phyloP scores from a whole-genome alignment of 2,888 invertebrate species.

The Muscina levida region DNA sequence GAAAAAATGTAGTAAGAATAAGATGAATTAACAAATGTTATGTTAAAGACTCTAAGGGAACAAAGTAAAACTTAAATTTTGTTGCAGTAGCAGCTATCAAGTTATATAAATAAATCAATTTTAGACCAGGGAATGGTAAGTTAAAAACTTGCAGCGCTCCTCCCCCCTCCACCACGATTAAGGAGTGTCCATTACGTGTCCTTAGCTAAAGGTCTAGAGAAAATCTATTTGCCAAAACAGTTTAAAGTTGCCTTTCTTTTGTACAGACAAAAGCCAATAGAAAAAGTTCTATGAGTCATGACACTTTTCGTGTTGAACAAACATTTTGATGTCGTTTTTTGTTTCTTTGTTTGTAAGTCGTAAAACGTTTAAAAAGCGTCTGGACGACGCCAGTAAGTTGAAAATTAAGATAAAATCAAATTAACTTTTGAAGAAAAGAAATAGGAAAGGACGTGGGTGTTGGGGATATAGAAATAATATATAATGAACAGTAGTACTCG shows the following conservation, averaged over 20 bases:
- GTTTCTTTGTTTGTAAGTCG: conserved; percentile 20
- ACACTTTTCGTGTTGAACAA: conserved; percentile 37
- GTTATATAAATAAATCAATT: no score
- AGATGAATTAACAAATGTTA: no score
- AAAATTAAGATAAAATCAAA: no score
- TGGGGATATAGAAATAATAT: no score
- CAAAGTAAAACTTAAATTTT: no score
- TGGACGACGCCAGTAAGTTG: conserved; percentile 48
- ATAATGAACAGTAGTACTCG: no score
- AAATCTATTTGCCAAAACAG: not conserved
- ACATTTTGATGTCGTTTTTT: conserved; percentile 24
- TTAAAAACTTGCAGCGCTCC: no score
- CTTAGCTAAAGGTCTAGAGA: not conserved
- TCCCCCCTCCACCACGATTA: not conserved
- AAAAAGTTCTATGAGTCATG: conserved; percentile 50
- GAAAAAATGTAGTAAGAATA: conserved; percentile 16
- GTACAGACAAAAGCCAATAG: not conserved
- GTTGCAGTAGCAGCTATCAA: no score
- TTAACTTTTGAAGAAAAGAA: no score
- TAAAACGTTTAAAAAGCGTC: conserved; percentile 51
- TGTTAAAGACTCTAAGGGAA: no score
- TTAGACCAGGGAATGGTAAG: no score
- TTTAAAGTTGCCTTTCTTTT: not conserved
- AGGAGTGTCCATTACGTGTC: not conserved
- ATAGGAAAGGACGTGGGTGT: no score